Evolutionary conservation across 2,113 vertebrate species (phyloP).

Genomic region (Fulmarus glacialis): DNA sequence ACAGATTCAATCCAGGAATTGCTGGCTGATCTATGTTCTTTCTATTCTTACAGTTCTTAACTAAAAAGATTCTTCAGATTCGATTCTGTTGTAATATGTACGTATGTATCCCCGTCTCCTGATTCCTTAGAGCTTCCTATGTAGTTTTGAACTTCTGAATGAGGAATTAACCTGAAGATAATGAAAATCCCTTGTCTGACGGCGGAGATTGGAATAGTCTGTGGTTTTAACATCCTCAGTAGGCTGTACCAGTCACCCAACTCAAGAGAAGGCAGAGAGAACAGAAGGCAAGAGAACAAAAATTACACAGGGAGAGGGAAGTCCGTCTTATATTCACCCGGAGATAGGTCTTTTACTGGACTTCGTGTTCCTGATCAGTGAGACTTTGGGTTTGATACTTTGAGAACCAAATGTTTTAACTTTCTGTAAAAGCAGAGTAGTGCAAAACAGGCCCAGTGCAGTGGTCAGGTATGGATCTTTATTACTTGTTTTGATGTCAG

Average conservation of each 20-base stretch:
- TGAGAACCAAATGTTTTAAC: not conserved
- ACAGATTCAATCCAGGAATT: not conserved
- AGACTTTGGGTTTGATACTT: not conserved
- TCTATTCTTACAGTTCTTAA: not conserved
- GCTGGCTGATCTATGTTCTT: not conserved
- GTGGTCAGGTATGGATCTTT: not conserved
- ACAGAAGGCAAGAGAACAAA: not conserved
- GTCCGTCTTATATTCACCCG: not conserved
- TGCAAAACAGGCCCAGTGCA: not conserved
- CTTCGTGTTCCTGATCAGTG: not conserved
- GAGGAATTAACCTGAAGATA: not conserved
- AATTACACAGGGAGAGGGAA: not conserved
- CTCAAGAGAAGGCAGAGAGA: not conserved
- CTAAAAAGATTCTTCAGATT: not conserved
- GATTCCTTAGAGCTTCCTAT: not conserved
- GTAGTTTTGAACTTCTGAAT: not conserved
- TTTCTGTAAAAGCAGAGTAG: not conserved
- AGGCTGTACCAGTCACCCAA: not conserved
- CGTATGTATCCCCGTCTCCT: accelerated
- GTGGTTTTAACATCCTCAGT: not conserved
- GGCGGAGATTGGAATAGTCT: not conserved
- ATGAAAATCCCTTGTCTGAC: not conserved
- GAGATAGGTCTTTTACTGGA: not conserved
- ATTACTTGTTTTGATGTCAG: not conserved
- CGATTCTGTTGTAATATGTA: not conserved